These are phyloP conservation scores for Syngnathus scovelli DNA, from an alignment of 2,113 vertebrate species.

Conservation along the genomic window DNA sequence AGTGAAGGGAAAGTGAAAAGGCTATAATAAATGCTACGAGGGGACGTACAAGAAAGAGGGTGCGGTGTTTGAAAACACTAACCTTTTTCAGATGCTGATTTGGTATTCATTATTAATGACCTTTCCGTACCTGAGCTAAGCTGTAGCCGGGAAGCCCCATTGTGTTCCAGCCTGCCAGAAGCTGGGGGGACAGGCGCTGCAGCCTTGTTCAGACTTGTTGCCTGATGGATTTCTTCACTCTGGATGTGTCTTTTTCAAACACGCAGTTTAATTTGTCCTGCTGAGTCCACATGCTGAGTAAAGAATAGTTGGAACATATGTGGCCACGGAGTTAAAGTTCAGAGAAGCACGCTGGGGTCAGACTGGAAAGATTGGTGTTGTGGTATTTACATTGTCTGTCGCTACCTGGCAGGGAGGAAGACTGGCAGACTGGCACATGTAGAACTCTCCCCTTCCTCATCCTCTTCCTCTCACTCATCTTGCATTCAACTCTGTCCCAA, in stretches of 20 bases:
- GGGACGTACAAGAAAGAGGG: conserved; percentile 55
- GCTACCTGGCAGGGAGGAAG: conserved; percentile 24
- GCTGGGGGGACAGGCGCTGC: conserved; percentile 34
- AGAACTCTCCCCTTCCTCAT: not conserved
- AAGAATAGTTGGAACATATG: conserved; percentile 38
- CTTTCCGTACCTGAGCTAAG: conserved; percentile 60
- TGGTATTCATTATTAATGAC: conserved; percentile 71
- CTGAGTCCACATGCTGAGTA: conserved; percentile 40
- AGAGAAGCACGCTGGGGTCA: conserved; percentile 41
- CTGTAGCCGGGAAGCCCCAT: conserved; percentile 58
- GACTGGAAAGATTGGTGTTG: conserved; percentile 22
- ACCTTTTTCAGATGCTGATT: conserved; percentile 69
- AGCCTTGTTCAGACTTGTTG: conserved; percentile 51
- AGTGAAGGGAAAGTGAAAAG: conserved; percentile 59
- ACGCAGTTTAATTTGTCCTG: conserved; percentile 54
- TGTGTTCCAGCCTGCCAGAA: conserved; percentile 52
- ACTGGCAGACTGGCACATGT: conserved; percentile 7
- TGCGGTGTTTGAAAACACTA: conserved; percentile 51
- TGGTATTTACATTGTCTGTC: conserved; percentile 34
- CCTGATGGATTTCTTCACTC: conserved; percentile 52
- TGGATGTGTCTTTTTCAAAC: conserved; percentile 38
- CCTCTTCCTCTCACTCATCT: conserved; percentile 25
- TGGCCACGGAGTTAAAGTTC: conserved; percentile 45
- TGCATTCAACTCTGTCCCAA: conserved; percentile 52
- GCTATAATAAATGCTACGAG: conserved; percentile 63